Conservation (phyloP, 2,888 invertebrate genomes). For the Microplitis manilae region DNA sequence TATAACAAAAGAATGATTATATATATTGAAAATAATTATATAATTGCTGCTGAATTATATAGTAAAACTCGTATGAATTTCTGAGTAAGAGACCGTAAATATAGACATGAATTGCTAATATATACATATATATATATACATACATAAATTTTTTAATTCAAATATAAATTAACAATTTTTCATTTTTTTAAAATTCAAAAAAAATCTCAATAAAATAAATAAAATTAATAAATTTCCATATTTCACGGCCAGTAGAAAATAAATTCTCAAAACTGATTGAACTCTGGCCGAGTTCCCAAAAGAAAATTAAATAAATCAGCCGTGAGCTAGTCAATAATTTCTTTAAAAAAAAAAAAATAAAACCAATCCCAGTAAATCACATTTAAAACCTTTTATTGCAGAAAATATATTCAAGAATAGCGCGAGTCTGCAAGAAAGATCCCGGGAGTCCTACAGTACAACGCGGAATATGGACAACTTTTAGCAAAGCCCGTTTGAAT, state of each 20-base stretch:
- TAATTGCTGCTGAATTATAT: conserved; percentile 36
- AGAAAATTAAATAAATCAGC: too few relatives aligned
- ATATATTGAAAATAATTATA: conserved; percentile 24
- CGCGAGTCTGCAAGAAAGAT: conserved; percentile 93
- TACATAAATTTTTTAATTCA: too few relatives aligned
- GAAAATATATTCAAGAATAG: conserved; percentile 91
- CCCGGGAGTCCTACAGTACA: conserved; percentile 83
- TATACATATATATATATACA: too few relatives aligned
- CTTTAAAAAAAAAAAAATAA: neutral
- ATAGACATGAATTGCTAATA: conserved; percentile 16
- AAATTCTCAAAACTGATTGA: too few relatives aligned
- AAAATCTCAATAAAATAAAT: too few relatives aligned
- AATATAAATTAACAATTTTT: too few relatives aligned
- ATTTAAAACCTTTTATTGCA: conserved; percentile 66
- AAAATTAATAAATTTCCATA: too few relatives aligned
- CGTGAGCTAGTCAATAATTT: too few relatives aligned
- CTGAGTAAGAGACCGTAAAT: conserved; percentile 17
- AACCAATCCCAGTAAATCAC: neutral
- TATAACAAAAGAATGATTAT: neutral
- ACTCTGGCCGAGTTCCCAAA: too few relatives aligned
- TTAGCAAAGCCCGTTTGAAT: conserved; percentile 87
- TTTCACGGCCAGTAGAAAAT: too few relatives aligned
- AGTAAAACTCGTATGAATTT: neutral
- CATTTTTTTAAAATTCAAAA: too few relatives aligned
- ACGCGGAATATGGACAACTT: conserved; percentile 93